Base-by-base conservation (phyloP, 2,113 vertebrate species). In the Paramisgurnus dabryanus region DNA sequence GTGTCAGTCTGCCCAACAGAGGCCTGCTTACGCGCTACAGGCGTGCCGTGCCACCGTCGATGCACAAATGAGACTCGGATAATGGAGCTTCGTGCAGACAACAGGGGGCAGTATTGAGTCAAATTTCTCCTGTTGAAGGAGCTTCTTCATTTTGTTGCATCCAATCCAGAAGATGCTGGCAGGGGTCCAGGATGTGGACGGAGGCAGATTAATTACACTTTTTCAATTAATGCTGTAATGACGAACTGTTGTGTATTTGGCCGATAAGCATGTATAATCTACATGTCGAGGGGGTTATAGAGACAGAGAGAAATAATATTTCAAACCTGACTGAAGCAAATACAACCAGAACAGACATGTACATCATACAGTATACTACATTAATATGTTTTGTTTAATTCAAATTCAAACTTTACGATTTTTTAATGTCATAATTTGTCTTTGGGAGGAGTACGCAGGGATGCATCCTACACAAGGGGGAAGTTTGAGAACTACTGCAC, bases 181-280 rank as follows among this genome's bases (percentile, higher is more conserved):
- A 91, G 86, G 69, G 83, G 90, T 93, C 91, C 92, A 92, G 91
- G 89, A 86, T 86, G 86, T 82, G 86, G 89, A 90, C 89, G 86
- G 88, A 89, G 86, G 88, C 88, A 89, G 91, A 93, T 94, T 93
- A 93, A 93, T 94, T 93, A 93, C 93, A 93, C 88, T 90, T 93
- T 93, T 94, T 93, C 92, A 93, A 93, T 94, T 93, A 94, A 93
- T 92, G 92, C 87, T 90, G 88, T 91, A 91, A 92, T 91, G 91
- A 92, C 89, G 91, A 90, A 89, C 90, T 89, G 89, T 92, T 90
- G 92, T 92, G 93, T 85, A 85, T 88, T 90, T 91, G 87, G 87
- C 88, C 84, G 92, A 94, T 93, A 92, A 93, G 85, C 89, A 85
- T 82, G 89, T 89, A 89, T 91, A 89, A 88, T 85, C 84, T 90